Conservation (phyloP, 2,888 invertebrate species). For the Epinotia demarniana region DNA sequence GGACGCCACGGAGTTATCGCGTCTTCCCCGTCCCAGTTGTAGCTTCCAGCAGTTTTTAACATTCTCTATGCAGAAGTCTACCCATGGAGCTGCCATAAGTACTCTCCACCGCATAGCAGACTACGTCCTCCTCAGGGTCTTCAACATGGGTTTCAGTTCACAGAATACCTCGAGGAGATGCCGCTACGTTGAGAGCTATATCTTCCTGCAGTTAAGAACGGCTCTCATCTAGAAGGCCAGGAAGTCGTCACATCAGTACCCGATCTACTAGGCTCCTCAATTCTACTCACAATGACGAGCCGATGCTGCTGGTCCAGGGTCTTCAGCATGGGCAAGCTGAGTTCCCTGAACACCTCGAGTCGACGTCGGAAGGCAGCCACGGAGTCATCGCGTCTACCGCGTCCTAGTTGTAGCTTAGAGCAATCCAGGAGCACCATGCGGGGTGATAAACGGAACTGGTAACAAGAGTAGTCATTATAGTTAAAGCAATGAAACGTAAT, state of each 20-base stretch:
- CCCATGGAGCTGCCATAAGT: no score
- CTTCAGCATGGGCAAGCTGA: conserved; percentile 95
- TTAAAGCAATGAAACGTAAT: no score
- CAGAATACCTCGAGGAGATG: no score
- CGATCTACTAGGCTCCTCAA: no score
- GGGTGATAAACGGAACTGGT: conserved; percentile 90
- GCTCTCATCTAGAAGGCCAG: no score
- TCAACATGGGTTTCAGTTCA: no score
- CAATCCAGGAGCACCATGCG: conserved; percentile 95
- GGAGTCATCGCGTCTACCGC: conserved; percentile 93
- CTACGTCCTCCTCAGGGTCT: no score
- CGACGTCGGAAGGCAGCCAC: conserved; percentile 93
- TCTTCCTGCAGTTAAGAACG: no score
- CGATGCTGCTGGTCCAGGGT: conserved; percentile 92
- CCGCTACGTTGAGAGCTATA: no score
- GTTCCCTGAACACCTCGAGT: conserved; percentile 93
- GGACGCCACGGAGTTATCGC: conserved; percentile 95
- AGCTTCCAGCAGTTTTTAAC: conserved; percentile 91
- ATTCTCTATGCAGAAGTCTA: no score
- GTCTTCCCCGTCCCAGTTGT: conserved; percentile 91
- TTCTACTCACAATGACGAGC: conserved; percentile 90
- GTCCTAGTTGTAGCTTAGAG: conserved; percentile 94
- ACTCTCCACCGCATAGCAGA: no score
- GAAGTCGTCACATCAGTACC: no score
- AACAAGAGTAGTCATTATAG: conserved; percentile 43